Conservation (phyloP, 2,888 invertebrate species). For the Gandaritis pyraliata region DNA sequence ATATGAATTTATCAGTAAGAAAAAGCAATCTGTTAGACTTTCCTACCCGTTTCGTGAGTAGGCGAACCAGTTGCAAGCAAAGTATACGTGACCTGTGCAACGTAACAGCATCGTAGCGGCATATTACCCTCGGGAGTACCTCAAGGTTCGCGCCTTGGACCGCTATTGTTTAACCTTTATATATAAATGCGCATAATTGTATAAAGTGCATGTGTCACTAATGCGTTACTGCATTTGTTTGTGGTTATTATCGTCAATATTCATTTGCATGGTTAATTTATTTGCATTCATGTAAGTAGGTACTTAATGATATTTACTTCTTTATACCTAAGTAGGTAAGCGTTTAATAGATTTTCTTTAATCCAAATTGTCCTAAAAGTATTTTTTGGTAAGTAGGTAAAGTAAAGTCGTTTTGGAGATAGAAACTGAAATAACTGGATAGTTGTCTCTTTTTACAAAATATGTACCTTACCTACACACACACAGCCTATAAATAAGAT, state of each 20-base stretch:
- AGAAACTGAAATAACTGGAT: too few species aligned
- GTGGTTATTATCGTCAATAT: conserved; percentile 8
- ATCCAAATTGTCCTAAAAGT: too few species aligned
- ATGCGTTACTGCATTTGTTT: conserved; percentile 21
- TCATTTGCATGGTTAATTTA: conserved; percentile 3
- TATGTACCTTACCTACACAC: too few species aligned
- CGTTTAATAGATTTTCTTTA: too few species aligned
- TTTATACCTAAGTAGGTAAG: neutral
- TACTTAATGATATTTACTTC: neutral
- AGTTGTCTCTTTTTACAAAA: too few species aligned
- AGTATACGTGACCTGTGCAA: conserved; percentile 16
- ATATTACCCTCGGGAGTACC: conserved; percentile 19
- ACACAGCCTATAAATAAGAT: too few species aligned
- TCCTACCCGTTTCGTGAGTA: conserved; percentile 5
- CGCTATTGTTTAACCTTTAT: conserved; percentile 23
- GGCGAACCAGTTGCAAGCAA: neutral
- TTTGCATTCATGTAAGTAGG: too few species aligned
- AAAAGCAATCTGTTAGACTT: neutral
- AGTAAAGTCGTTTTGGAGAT: too few species aligned
- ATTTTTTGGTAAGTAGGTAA: too few species aligned
- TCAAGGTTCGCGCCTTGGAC: conserved; percentile 17
- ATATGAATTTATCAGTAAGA: too few species aligned
- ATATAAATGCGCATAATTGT: conserved; percentile 21
- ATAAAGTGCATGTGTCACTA: conserved; percentile 20
- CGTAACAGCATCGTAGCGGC: conserved; percentile 5